Evolutionary conservation across 2,888 invertebrate genomes (phyloP).

Genomic region (Tinea pellionella): DNA sequence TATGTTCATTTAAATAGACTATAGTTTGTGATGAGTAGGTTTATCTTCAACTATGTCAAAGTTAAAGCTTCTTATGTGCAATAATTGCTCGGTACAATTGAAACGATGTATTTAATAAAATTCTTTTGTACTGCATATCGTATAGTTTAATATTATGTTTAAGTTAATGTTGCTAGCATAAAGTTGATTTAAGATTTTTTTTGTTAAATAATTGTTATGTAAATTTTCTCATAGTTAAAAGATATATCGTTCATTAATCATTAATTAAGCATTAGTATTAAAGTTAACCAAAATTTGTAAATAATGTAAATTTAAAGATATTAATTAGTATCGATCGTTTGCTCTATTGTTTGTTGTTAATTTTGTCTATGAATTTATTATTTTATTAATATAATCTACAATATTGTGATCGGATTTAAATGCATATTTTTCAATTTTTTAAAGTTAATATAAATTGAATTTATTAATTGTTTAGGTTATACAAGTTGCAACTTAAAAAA

Average conservation of each 20-base stretch:
- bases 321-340: conserved; percentile 6
- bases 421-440: not conserved
- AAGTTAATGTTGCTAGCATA: conserved; percentile 15
- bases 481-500: too few species aligned
- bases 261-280: conserved; percentile 24
- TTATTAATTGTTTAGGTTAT: too few species aligned
- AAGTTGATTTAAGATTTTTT: conserved; percentile 23
- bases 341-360: conserved; percentile 8
- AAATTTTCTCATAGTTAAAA: conserved; percentile 31
- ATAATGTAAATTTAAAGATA: conserved; percentile 13
- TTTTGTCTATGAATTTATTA: conserved; percentile 2
- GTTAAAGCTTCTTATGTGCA: not conserved
- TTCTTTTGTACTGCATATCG: conserved; percentile 53
- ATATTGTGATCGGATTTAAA: too few species aligned
- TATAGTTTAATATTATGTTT: conserved; percentile 37
- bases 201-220: conserved; percentile 60
- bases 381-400: not conserved
- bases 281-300: conserved; percentile 32
- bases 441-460: not conserved
- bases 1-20: too few species aligned
- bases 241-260: conserved; percentile 6
- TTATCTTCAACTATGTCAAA: not conserved
- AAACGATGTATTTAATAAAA: not conserved
- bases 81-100: not conserved
- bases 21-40: not conserved